These are phyloP conservation scores for Mythimna albipuncta DNA, from an alignment of 2,888 invertebrate genomes.

Conservation along the genomic window DNA sequence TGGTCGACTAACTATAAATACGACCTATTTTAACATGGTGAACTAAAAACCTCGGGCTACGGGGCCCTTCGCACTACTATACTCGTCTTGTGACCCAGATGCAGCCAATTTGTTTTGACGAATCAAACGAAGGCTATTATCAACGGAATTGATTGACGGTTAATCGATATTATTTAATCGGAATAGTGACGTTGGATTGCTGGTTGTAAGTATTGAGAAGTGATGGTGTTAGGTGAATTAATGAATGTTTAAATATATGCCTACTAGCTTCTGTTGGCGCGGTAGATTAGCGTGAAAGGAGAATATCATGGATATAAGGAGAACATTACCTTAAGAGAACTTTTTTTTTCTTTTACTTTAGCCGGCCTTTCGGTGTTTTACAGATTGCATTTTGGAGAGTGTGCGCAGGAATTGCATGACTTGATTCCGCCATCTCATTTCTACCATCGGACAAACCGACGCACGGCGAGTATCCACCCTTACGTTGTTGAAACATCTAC, in stretches of 20 bases:
- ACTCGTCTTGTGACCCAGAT: conserved; percentile 65
- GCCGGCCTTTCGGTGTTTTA: no score
- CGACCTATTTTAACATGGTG: conserved; percentile 55
- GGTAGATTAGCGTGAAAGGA: no score
- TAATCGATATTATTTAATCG: conserved; percentile 66
- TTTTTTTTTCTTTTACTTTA: no score
- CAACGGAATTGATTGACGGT: conserved; percentile 53
- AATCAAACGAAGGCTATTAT: conserved; percentile 63
- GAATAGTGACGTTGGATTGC: conserved; percentile 42
- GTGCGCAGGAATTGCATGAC: no score
- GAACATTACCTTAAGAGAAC: no score
- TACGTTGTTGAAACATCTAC: no score
- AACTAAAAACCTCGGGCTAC: conserved; percentile 47
- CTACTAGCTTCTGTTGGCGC: no score
- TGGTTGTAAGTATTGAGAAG: conserved; percentile 16
- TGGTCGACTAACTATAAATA: neutral
- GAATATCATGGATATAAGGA: no score
- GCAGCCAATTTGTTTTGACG: conserved; percentile 69
- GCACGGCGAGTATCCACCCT: no score
- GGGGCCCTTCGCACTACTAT: conserved; percentile 29
- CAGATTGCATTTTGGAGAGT: no score
- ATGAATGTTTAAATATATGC: neutral
- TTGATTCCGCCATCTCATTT: no score
- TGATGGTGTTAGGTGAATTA: neutral
- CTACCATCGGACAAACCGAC: no score